Percentiles rank a stretch among this genome's conserved stretches.
These are phyloP conservation scores for Actinia equina DNA, from an alignment of 64 coral and sea anemone genomes.

Conservation along the genomic window DNA sequence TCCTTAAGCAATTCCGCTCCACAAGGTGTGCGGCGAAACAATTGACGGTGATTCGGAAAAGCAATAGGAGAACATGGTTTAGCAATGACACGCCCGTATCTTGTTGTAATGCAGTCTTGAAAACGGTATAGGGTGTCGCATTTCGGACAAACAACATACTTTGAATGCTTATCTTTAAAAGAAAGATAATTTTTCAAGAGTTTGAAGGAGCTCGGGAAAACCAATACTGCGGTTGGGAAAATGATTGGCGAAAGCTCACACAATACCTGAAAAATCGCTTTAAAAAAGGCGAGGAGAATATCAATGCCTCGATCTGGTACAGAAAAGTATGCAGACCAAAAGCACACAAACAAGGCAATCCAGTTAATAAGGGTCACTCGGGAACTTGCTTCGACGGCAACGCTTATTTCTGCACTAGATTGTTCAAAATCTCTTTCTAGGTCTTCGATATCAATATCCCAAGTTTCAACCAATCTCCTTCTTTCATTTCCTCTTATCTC, in stretches of 20 bases:
- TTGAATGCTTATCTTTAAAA: slow-evolving; percentile 24
- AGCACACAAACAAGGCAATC: slow-evolving; percentile 47
- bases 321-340: slow-evolving; percentile 52
- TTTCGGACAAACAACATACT: slow-evolving; percentile 31
- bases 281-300: slow-evolving; percentile 56
- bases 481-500: slow-evolving; percentile 23
- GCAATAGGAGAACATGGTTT: slow-evolving; percentile 18
- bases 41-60: slow-evolving; percentile 37
- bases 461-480: slow-evolving; percentile 16
- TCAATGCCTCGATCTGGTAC: slow-evolving; percentile 51
- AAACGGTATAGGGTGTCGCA: slow-evolving; percentile 18
- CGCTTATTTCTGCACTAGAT: slow-evolving; percentile 14
- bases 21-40: slow-evolving; percentile 38
- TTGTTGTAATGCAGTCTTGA: slow-evolving; percentile 19
- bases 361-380: slow-evolving; percentile 22
- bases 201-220: too few relatives aligned
- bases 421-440: slow-evolving; percentile 34
- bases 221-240: slow-evolving; percentile 30
- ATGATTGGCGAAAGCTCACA: slow-evolving; percentile 20
- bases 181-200: slow-evolving; percentile 55
- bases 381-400: slow-evolving; percentile 24
- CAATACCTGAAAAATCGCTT: slow-evolving; percentile 38
- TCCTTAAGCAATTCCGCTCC: slow-evolving; percentile 43
- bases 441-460: slow-evolving; percentile 33
- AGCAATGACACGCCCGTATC: not conserved